Evolutionary conservation across 2,113 vertebrate species (phyloP), one percentile per base, ranked within the genome.

Genomic region (Sterrhoptilus dennistouni): DNA sequence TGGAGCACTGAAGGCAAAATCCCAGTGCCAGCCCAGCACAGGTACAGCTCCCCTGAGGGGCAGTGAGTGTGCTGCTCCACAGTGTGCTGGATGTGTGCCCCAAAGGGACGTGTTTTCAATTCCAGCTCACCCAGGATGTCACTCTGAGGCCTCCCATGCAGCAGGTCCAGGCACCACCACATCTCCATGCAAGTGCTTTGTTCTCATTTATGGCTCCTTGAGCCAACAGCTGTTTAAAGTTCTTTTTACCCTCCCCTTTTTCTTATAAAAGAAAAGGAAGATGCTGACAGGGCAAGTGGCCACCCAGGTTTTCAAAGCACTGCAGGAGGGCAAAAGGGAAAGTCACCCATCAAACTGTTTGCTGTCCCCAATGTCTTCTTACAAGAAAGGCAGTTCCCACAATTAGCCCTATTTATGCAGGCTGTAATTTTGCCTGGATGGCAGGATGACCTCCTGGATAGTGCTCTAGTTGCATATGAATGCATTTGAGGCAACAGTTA

Each of bases 291-390:
- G 56, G 70, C 57, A 56, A 91, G 70, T 72, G 96, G 88, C 95
- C 95, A 96, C 93, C 92, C 96, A 94, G 76, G 76, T 36, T 90
- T 94, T 93, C 85, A 96, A 97, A 96, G 88, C 71, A 86, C 54
- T 60, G 68, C 70, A 80, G 59, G 63, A 93, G 66, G 78, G 38
- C 63, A 80, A 49, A 80, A 86, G 75, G 79, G 47, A 83, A 96
- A 96, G 82, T 94, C 85, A 93, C 92, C 81, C 85, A 88, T 93
- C 82, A 95, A 94, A 64, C 44, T 90, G 85, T 79, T 75, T 74
- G 63, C 89, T 93, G 80, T 54, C 85, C 79, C 79, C 53, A 79
- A 93, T 31, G 52, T 31, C 64, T 92, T 81, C 95, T 78, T 49
- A 83, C 19, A 83, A 52, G 18, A 90, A 82, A 92, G 90, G 71